Evolutionary conservation across 2,888 invertebrate genomes (phyloP).

Genomic region (Netelia fuscicornis): DNA sequence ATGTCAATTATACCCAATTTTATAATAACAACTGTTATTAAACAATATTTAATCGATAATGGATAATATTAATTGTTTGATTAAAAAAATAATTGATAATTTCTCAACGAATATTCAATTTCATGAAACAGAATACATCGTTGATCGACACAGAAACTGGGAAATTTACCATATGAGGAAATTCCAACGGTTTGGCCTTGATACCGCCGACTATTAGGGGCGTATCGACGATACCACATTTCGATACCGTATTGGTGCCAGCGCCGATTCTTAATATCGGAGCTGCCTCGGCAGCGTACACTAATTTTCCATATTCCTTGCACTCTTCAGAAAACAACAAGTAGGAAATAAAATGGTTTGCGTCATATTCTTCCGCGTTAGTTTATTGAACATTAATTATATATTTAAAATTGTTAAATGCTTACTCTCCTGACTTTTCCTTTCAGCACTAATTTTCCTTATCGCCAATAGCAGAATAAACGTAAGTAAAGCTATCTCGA

Average conservation of each 20-base stretch:
- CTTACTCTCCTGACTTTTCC: slow-evolving; percentile 70
- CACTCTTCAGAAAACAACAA: slow-evolving; percentile 81
- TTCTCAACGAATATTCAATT: too few species aligned
- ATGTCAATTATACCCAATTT: not conserved
- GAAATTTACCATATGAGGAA: slow-evolving; percentile 88
- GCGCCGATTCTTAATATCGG: slow-evolving; percentile 79
- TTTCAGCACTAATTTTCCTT: slow-evolving; percentile 35
- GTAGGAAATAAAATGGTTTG: not conserved
- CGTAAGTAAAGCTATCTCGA: not conserved
- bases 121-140: too few species aligned
- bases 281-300: slow-evolving; percentile 79
- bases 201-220: slow-evolving; percentile 85
- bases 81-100: too few species aligned
- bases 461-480: not conserved
- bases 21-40: too few species aligned
- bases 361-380: not conserved
- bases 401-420: not conserved
- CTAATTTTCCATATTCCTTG: slow-evolving; percentile 83
- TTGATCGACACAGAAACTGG: not conserved
- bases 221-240: slow-evolving; percentile 83
- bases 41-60: too few species aligned
- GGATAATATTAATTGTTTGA: too few species aligned
- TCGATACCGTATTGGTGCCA: slow-evolving; percentile 75
- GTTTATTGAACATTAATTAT: not conserved
- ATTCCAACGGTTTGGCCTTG: slow-evolving; percentile 84